Percentiles rank a stretch among this genome's conserved stretches.
Conservation (phyloP, 2,113 vertebrate species). For the Anhinga rufa region DNA sequence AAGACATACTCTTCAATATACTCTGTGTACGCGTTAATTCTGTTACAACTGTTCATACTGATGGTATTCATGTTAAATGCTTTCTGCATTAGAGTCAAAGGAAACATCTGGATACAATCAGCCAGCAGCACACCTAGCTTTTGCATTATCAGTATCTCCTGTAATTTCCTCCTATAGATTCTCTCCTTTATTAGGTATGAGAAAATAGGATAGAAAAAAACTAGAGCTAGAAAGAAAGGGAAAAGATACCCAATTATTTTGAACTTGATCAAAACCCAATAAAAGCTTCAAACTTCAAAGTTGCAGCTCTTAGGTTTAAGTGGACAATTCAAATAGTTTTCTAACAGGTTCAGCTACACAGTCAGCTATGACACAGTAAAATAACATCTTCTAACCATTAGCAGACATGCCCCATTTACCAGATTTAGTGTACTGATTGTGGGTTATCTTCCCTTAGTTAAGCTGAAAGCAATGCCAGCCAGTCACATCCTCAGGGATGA, state of each 20-base stretch:
- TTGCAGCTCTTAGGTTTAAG: neutral
- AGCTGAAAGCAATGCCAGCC: neutral
- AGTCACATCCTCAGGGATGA: neutral
- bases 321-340: neutral
- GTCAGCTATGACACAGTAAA: neutral
- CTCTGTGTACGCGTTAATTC: neutral
- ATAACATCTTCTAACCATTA: neutral
- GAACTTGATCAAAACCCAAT: neutral
- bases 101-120: neutral
- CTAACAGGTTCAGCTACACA: neutral
- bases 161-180: neutral
- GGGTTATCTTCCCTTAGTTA: neutral
- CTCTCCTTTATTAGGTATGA: neutral
- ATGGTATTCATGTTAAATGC: neutral
- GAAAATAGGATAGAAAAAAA: neutral
- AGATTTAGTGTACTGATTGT: neutral
- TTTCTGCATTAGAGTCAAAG: neutral
- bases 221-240: neutral
- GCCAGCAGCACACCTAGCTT: neutral
- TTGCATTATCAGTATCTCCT: neutral
- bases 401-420: neutral
- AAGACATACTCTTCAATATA: neutral
- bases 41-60: neutral
- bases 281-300: neutral
- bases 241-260: neutral